These are phyloP conservation scores for Drosophila athabasca DNA, from an alignment of 1,140 invertebrate species.

Conservation along the genomic window DNA sequence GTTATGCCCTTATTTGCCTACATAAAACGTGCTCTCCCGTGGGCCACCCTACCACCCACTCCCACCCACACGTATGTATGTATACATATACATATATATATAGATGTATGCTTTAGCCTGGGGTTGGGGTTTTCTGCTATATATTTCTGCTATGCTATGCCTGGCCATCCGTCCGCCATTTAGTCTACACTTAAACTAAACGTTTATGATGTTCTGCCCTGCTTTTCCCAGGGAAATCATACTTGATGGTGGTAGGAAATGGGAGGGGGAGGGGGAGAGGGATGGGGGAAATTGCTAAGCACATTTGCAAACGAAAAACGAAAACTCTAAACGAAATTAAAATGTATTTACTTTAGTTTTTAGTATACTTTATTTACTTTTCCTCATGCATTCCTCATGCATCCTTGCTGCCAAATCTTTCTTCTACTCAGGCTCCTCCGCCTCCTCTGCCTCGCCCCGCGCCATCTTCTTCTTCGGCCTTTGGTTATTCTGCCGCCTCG, in stretches of 20 bases:
- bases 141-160: conserved; percentile 38
- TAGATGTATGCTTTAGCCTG: conserved; percentile 2
- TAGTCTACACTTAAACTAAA: conserved; percentile 52
- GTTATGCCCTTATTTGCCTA: conserved; percentile 58
- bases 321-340: conserved; percentile 51
- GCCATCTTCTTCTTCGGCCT: background rate
- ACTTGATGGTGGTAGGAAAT: background rate
- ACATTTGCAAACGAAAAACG: conserved; percentile 52
- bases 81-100: conserved; percentile 15
- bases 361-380: conserved; percentile 51
- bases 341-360: conserved; percentile 47
- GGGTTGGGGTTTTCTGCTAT: conserved; percentile 1
- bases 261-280: background rate
- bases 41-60: background rate
- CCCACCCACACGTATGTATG: conserved; percentile 9
- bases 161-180: conserved; percentile 26
- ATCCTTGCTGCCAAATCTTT: conserved; percentile 34
- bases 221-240: conserved; percentile 7
- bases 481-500: conserved; percentile 5
- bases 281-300: conserved; percentile 40
- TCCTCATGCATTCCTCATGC: conserved; percentile 45
- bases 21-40: conserved; percentile 56
- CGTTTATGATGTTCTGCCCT: conserved; percentile 39
- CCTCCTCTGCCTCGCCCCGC: background rate
- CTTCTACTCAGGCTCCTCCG: conserved; percentile 1